These are phyloP conservation scores for Napeogenes sylphis DNA, from an alignment of 2,888 invertebrate species.

Conservation along the genomic window DNA sequence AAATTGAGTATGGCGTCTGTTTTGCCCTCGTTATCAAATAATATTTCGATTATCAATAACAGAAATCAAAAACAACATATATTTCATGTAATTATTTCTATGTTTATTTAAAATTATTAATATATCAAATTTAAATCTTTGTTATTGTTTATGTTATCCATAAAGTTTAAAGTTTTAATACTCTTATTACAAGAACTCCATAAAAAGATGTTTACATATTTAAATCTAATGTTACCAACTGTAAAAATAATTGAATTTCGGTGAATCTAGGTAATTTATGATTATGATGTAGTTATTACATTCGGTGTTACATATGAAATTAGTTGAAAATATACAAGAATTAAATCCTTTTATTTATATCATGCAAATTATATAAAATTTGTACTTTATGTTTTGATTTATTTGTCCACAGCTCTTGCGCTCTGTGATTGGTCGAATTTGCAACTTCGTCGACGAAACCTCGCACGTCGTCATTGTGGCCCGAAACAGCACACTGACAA, in stretches of 20 bases:
- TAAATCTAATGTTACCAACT: not conserved
- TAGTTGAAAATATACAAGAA: no score
- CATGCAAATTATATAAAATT: no score
- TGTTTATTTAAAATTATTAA: no score
- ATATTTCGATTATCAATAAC: conserved; percentile 6
- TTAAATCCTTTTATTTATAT: no score
- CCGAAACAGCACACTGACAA: conserved; percentile 85
- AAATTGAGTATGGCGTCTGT: conserved; percentile 3
- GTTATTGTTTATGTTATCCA: no score
- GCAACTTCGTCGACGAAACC: conserved; percentile 86
- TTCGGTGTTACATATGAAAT: no score
- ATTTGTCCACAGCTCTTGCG: conserved; percentile 84
- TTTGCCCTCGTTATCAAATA: not conserved
- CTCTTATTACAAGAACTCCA: no score
- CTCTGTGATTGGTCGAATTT: conserved; percentile 92
- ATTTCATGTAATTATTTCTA: no score
- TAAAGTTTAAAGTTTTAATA: no score
- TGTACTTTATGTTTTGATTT: conserved; percentile 15
- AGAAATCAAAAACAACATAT: not conserved
- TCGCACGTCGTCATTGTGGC: conserved; percentile 88
- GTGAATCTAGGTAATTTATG: no score
- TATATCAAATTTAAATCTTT: no score
- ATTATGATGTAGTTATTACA: no score
- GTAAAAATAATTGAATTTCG: not conserved
- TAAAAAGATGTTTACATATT: not conserved